These are phyloP conservation scores for Dascillus cervinus DNA, from an alignment of 2,888 invertebrate species.

Conservation along the genomic window DNA sequence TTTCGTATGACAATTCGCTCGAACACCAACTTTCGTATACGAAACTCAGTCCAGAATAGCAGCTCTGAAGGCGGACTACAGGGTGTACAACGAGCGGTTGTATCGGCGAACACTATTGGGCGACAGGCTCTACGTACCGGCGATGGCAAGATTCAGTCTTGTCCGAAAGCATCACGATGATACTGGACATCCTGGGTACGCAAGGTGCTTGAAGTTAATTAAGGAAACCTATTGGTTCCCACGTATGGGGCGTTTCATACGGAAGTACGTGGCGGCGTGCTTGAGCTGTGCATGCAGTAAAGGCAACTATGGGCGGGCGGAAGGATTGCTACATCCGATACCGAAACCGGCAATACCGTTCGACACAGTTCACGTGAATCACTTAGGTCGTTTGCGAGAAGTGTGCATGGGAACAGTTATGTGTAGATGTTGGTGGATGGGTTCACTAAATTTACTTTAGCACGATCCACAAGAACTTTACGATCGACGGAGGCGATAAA, in stretches of 20 bases:
- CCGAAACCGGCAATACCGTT: slow-evolving; percentile 4
- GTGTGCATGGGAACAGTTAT: slow-evolving; percentile 1
- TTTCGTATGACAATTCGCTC: too few relatives aligned
- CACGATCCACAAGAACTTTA: slow-evolving; percentile 3
- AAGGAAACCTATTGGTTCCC: slow-evolving; percentile 11
- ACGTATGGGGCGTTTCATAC: slow-evolving; percentile 4
- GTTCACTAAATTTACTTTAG: slow-evolving; percentile 3
- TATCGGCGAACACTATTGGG: too few relatives aligned
- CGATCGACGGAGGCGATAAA: slow-evolving; percentile 2
- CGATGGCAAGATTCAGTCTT: slow-evolving; percentile 7
- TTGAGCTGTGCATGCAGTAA: slow-evolving; percentile 6
- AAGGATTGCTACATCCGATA: slow-evolving; percentile 3
- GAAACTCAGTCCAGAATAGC: too few relatives aligned
- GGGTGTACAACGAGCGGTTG: too few relatives aligned
- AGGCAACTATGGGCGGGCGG: background rate
- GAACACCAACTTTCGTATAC: too few relatives aligned
- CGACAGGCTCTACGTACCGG: slow-evolving; percentile 13
- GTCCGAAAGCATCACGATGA: slow-evolving; percentile 13
- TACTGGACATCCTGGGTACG: slow-evolving; percentile 12
- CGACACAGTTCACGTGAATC: slow-evolving; percentile 5
- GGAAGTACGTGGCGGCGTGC: slow-evolving; percentile 11
- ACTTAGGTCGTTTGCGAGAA: slow-evolving; percentile 1
- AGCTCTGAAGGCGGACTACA: too few relatives aligned
- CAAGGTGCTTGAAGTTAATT: slow-evolving; percentile 6
- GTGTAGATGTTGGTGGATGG: slow-evolving; percentile 2